These are phyloP conservation scores for Macrosoma leucophasiata DNA, from an alignment of 2,888 invertebrate genomes.

Conservation along the genomic window DNA sequence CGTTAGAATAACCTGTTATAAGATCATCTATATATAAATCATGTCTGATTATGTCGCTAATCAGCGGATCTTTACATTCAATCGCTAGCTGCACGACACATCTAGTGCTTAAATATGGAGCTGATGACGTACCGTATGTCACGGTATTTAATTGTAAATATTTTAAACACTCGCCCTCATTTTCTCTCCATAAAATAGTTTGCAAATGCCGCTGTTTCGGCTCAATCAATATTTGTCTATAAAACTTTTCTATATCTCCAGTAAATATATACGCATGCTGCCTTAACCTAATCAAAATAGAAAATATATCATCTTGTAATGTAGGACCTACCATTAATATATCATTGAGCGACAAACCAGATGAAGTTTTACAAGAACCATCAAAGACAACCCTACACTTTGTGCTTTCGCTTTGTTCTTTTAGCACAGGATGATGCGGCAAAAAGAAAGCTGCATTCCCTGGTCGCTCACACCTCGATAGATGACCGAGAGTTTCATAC, in stretches of 20 bases:
- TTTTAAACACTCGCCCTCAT: constrained; percentile 19
- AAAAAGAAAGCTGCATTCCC: constrained; percentile 23
- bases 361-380: constrained; percentile 26
- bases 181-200: constrained; percentile 37
- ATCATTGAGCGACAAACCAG: constrained; percentile 33
- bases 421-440: constrained; percentile 32
- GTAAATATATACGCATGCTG: constrained; percentile 30
- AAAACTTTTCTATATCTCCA: constrained; percentile 41
- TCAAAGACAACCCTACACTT: constrained; percentile 34
- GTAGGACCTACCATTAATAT: constrained; percentile 32
- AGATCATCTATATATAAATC: constrained; percentile 12
- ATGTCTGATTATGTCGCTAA: constrained; percentile 5
- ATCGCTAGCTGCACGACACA: constrained; percentile 9
- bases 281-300: constrained; percentile 33
- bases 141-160: constrained; percentile 26
- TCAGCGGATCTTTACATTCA: constrained; percentile 3
- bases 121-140: constrained; percentile 31
- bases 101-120: constrained; percentile 13
- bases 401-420: constrained; percentile 27
- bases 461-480: constrained; percentile 9
- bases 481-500: constrained; percentile 20
- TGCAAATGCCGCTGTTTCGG: constrained; percentile 31
- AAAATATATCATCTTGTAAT: constrained; percentile 32
- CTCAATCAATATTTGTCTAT: constrained; percentile 33
- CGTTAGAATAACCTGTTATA: constrained; percentile 3